Base-by-base conservation (phyloP, 2,888 invertebrate genomes). In the Apotomis turbidana region DNA sequence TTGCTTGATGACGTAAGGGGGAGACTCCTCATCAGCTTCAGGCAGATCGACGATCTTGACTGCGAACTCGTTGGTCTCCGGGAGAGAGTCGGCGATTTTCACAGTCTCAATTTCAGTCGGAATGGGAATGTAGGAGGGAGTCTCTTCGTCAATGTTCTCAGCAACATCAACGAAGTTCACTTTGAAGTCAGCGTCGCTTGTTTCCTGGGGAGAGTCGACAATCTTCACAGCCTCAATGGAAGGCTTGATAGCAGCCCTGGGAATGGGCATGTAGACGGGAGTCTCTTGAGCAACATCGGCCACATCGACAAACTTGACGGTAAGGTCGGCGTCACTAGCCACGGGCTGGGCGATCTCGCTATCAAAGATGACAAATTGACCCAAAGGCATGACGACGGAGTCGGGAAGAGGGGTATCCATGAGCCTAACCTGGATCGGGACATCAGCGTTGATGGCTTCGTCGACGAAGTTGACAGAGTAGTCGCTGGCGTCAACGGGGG, bases 261-360 rank as follows among this genome's bases (percentile, higher is more conserved):
- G 9, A 3, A 63, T 13, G 73, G 75, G 46, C 67, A 57, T 68
- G 61, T 57, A 61, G 67, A n/a, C 12, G 44, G 66, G 71, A 13
- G 68, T 36, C 54, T 71, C 54, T 10, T 68, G 63, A 8, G 76
- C 72, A 8, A 70, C n/a, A 6, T 61, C 61, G 8, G 68, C 70
- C 6, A 60, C 27, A 36, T 70, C 70, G 9, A 70, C 68, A 27
- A 73, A 49, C 36, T 66, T 69, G 59, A 73, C 73, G 1, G 55
- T 51, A 12, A 61, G 46, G 8, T 70, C 71, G 3, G 64, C 66
- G 49, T 49, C 58, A n/a, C 58, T 57, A 52, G 63, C 69, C 10
- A 75, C 73, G 9, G 63, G 75, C 4, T 73, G 74, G 4, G 71
- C 68, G 5, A 78, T 74, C 8, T 66, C 70, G 3, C 75, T 59